Conservation (phyloP, 2,797 vertebrate species). For the Cryptoprocta ferox region DNA sequence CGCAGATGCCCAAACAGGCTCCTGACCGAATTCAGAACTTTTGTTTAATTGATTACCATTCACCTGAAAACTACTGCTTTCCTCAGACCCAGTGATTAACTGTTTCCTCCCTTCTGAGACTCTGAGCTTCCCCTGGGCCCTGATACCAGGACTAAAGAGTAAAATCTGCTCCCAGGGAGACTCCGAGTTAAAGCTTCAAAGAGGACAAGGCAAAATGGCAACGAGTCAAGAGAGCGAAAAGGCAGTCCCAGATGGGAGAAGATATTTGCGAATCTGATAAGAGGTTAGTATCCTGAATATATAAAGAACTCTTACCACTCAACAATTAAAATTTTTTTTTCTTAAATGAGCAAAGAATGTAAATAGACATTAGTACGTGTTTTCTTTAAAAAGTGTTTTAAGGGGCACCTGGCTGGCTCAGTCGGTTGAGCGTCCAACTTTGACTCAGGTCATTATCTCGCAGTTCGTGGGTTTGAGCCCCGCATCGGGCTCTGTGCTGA, state of each 20-base stretch:
- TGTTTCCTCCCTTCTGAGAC: slow-evolving; percentile 19
- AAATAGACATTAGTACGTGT: not conserved
- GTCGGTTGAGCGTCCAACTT: no score
- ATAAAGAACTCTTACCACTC: not conserved
- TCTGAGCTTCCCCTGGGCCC: not conserved
- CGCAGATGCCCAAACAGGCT: slow-evolving; percentile 15
- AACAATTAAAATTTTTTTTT: not conserved
- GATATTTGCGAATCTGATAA: not conserved
- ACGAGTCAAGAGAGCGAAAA: not conserved
- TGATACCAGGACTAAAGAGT: not conserved
- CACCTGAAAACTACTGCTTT: slow-evolving; percentile 18
- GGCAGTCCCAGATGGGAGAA: not conserved
- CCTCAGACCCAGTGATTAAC: slow-evolving; percentile 3
- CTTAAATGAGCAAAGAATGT: not conserved
- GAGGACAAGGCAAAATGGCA: not conserved
- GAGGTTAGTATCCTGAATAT: not conserved
- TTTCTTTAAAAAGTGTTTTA: not conserved
- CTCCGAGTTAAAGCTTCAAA: not conserved
- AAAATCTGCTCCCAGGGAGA: not conserved
- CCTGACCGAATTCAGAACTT: slow-evolving; percentile 58
- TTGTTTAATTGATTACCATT: slow-evolving; percentile 61
- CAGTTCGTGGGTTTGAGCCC: no score
- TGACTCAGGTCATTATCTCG: no score
- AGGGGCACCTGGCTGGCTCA: no score
- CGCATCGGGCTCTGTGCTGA: no score